phyloP scores from a whole-genome alignment of 2,797 vertebrate species.

The Falco columbarius region DNA sequence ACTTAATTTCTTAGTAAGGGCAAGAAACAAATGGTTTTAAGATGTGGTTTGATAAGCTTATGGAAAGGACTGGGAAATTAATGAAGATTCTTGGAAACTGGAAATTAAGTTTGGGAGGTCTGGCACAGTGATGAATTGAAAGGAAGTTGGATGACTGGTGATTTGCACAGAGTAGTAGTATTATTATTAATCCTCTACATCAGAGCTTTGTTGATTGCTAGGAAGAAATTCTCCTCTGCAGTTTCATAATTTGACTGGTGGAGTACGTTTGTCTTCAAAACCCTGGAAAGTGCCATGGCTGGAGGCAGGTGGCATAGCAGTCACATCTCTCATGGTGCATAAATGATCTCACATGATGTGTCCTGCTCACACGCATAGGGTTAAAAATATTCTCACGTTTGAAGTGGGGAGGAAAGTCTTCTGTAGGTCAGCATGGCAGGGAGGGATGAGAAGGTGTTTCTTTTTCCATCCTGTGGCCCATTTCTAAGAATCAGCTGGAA shows the following conservation, averaged over 20 bases:
- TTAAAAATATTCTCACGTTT: neutral
- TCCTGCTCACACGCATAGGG: neutral
- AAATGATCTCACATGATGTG: neutral
- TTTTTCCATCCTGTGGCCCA: neutral
- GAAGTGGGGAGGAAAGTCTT: neutral
- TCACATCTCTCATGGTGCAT: neutral
- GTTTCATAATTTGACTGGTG: neutral
- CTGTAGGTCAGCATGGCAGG: neutral
- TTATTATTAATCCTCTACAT: neutral
- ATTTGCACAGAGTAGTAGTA: neutral
- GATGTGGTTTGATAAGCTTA: neutral
- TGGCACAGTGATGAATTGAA: neutral
- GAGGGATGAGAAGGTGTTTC: neutral
- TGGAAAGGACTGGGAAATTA: neutral
- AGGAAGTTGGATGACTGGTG: neutral
- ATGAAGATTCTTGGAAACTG: slow-evolving; percentile 24
- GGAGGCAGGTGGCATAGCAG: neutral
- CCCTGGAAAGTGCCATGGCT: neutral
- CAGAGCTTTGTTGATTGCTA: neutral
- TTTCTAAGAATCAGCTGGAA: neutral
- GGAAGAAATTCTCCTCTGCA: neutral
- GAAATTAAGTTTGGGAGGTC: neutral
- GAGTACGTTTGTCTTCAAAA: neutral
- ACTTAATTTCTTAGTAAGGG: neutral
- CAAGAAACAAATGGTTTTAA: slow-evolving; percentile 10